These are phyloP conservation scores for Drosophila arizonae DNA, from an alignment of 1,140 invertebrate species.

Conservation along the genomic window DNA sequence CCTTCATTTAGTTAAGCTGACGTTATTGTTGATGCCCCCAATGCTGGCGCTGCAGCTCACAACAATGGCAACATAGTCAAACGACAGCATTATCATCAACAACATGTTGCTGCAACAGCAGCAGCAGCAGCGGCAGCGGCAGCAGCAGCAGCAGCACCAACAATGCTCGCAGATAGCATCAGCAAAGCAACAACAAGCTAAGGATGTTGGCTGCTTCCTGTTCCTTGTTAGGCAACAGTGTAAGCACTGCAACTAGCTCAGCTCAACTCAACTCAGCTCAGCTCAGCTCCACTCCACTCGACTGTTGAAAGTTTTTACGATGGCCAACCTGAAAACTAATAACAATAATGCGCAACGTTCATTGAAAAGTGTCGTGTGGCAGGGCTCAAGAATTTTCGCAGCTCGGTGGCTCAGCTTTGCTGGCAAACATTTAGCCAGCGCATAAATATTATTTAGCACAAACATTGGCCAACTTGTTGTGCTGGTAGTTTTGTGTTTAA, in stretches of 20 bases:
- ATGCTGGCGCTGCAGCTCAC: conserved; percentile 18
- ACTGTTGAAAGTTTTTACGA: conserved; percentile 63
- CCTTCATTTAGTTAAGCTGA: conserved; percentile 72
- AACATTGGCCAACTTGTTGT: conserved; percentile 23
- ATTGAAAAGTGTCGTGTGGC: conserved; percentile 52
- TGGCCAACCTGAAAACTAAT: conserved; percentile 71
- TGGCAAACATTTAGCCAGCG: conserved; percentile 54
- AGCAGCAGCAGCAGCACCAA: conserved; percentile 41
- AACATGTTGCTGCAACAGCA: conserved; percentile 72
- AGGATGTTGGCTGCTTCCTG: conserved; percentile 23
- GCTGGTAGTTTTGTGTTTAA: conserved; percentile 57
- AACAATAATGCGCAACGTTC: conserved; percentile 73
- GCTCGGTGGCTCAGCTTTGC: conserved; percentile 2
- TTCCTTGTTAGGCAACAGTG: conserved; percentile 58
- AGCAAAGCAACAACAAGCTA: conserved; percentile 41
- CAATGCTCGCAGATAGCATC: conserved; percentile 65
- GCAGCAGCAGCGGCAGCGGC: conserved; percentile 40
- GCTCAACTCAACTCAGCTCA: conserved; percentile 16
- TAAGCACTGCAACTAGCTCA: conserved; percentile 34
- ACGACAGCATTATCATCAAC: conserved; percentile 71
- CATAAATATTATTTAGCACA: conserved; percentile 66
- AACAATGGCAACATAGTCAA: conserved; percentile 72
- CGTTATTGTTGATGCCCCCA: conserved; percentile 44
- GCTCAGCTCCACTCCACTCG: conserved; percentile 18
- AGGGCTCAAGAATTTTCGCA: conserved; percentile 13